Percentiles rank a stretch among this genome's conserved stretches.
phyloP scores from a whole-genome alignment of 2,888 invertebrate species.

The Neocrepidodera transversa region DNA sequence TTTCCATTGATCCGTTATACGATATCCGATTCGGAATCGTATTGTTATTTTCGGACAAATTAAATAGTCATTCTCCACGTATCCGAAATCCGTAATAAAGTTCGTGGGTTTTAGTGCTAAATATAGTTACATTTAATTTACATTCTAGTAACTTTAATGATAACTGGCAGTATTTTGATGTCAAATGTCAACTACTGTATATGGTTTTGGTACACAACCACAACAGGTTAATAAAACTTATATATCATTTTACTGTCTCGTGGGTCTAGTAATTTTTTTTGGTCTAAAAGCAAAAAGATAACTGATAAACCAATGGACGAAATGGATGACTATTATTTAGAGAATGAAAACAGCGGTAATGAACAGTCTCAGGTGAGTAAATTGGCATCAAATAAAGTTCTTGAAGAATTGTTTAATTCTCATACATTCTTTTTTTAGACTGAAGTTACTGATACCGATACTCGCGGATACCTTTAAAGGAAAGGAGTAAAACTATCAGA shows the following conservation, averaged over 20 bases:
- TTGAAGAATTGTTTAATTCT: too few relatives aligned
- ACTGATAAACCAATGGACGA: too few relatives aligned
- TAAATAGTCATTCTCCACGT: too few relatives aligned
- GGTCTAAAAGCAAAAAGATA: too few relatives aligned
- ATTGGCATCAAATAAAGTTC: background rate
- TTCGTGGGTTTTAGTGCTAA: background rate
- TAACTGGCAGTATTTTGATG: too few relatives aligned
- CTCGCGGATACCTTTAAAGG: slow-evolving; percentile 5
- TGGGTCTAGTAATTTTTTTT: too few relatives aligned
- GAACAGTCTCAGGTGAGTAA: background rate
- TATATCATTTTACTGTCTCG: background rate
- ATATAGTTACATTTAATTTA: too few relatives aligned
- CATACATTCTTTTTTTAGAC: background rate
- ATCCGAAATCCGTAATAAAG: too few relatives aligned
- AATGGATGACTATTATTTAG: background rate
- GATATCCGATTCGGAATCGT: too few relatives aligned
- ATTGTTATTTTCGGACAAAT: too few relatives aligned
- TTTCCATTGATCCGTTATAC: too few relatives aligned
- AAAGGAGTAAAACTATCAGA: slow-evolving; percentile 11
- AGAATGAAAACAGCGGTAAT: background rate
- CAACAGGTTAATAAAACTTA: background rate
- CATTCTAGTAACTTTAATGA: too few relatives aligned
- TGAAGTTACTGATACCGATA: background rate
- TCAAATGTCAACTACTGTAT: background rate
- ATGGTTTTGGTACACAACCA: background rate